Base-by-base conservation (phyloP, 23 tunicate species). In the Diplosoma virens region DNA sequence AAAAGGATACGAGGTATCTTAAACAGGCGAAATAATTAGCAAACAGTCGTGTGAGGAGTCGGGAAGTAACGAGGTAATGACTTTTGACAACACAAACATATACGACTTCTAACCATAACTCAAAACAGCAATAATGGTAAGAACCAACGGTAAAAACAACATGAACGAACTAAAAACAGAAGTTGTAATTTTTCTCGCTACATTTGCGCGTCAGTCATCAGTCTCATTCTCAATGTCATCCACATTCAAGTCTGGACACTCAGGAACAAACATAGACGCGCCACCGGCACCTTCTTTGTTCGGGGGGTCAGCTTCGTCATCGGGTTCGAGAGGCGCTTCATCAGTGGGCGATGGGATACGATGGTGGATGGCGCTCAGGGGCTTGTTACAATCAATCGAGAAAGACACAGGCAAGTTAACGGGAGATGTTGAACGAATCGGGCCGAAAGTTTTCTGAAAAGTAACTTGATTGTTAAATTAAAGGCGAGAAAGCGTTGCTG, bases 221-320 rank as follows among this genome's bases (percentile, higher is more conserved):
- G 37, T 27, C 46, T 83, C 89, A 26, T 84, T 84, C 55, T 84
- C 89, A 25, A 84, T 84, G 37, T 76, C 82, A 24, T 84, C 71
- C 31, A 84, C 78, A 37, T 84, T 58, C 69, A 84, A 67, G 32
- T 84, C 89, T 27, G 41, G 32, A 36, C 89, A 84, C 1, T 84
- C 89, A 25, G 58, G 78, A 31, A 63, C 69, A 41, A 84, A 77
- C 41, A 36, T 3, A 0, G 84, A 24, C 45, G 30, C 26, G 47
- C 64, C 80, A 53, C 75, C 75, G 17, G 77, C 45, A 2, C 18
- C 79, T 33, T 21, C 31, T 0, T 82, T 81, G 53, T 18, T 41
- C 3, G 20, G 59, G 52, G 25, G 7, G 34, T 6, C 24, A 7
- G 29, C 32, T 61, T 67, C 84, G 54, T 71, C 87, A 52, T 82